phyloP scores from a whole-genome alignment of 2,113 vertebrate species.

The Morone chrysops region DNA sequence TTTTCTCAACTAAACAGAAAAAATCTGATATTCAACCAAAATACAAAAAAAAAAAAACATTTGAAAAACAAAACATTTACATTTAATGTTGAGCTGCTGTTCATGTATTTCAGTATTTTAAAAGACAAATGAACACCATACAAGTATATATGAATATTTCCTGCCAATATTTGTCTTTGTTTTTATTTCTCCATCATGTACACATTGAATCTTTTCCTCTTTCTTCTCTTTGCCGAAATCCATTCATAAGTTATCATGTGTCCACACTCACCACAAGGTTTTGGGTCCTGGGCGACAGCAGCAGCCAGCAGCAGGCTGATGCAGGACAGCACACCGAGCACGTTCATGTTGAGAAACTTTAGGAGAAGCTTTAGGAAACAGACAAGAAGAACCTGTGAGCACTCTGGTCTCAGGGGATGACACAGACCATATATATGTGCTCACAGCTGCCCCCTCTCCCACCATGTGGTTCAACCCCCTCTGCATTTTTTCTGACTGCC shows the following conservation, averaged over 20 bases:
- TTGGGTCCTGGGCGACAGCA: slow-evolving; percentile 10
- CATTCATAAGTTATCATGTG: no score
- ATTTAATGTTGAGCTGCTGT: neutral
- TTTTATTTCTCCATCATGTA: neutral
- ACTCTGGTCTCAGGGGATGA: neutral
- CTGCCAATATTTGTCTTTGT: neutral
- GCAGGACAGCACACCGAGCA: slow-evolving; percentile 12
- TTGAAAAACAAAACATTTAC: neutral
- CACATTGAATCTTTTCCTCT: no score
- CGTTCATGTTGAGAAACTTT: slow-evolving; percentile 39
- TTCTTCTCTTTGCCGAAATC: neutral
- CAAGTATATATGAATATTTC: no score
- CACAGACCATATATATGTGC: slow-evolving; percentile 22
- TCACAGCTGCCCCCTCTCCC: neutral
- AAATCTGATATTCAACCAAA: neutral
- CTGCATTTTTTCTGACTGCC: neutral
- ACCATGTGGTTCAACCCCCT: neutral
- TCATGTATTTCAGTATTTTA: neutral
- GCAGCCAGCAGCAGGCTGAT: slow-evolving; percentile 50
- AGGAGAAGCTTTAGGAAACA: neutral
- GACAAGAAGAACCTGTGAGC: neutral
- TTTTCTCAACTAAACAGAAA: no score
- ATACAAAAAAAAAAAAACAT: neutral
- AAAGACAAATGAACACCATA: no score
- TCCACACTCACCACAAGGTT: slow-evolving; percentile 48